Evolutionary conservation across 1,140 invertebrate species (phyloP), one percentile per base, ranked within the genome.

Genomic region (Drosophila trapezifrons): DNA sequence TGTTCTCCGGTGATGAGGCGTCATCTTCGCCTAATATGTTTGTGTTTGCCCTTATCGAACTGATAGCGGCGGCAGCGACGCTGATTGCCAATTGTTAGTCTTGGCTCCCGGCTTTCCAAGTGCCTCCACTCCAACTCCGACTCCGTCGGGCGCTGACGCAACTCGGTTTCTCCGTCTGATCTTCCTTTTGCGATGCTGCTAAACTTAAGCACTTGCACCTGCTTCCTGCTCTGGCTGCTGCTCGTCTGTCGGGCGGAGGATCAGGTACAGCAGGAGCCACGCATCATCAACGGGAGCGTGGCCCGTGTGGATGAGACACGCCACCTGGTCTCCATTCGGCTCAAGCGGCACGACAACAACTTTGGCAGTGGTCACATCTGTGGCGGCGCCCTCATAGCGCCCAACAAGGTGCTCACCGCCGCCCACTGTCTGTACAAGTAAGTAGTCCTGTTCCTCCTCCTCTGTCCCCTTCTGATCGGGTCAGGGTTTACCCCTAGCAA

Each of bases 401-500:
- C 84, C 8, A 82, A 84, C 20, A 92, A 91, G 65, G 81, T 93
- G 4, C 59, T 93, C 3, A 93, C 93, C 25, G 93, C 94, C 9
- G 92, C 93, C 51, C 91, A 94, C 63, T 93, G 93, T 32, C 87
- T 94, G 18, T 92, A 84, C 75, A 84, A 91, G 90, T 91, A 46
- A 90, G 84, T 90, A 37, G 0, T 25, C 18, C 2, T 17, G 13
- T 15, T 47, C 2, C n/a, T 9, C 4, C 35, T 18, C 1, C 10
- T 13, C 1, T 3, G 22, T 0, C 35, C 8, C 15, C 12, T 17
- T 22, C 6, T 29, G 17, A 38, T 35, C 13, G 1, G 1, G 37
- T 15, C 29, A 2, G 22, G 4, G 2, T 1, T 4, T 17, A 2
- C 6, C 43, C 5, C 4, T 20, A 91, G 90, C 70, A 59, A 64